These are phyloP conservation scores for Agrotis puta DNA, from an alignment of 2,888 invertebrate species.

Conservation along the genomic window DNA sequence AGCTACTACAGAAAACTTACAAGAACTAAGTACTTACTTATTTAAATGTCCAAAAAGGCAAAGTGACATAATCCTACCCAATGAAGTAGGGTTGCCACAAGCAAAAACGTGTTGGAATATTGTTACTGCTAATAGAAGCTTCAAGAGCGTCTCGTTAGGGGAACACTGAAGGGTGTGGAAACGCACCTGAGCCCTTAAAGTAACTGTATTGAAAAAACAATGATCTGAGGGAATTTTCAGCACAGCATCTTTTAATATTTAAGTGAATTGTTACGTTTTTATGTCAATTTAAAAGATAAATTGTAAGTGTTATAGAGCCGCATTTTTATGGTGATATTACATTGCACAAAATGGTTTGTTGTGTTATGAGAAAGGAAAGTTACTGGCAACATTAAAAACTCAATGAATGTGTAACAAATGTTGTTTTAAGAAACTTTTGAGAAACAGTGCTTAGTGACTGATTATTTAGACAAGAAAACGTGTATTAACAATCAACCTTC, in stretches of 20 bases:
- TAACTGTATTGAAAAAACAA: constrained; percentile 60
- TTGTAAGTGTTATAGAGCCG: not conserved
- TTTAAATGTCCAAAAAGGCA: constrained; percentile 1
- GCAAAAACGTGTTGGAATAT: constrained; percentile 73
- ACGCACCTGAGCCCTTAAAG: constrained; percentile 60
- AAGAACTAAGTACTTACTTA: not conserved
- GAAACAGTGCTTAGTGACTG: too few species aligned
- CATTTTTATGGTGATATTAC: not conserved
- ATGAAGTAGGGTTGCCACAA: constrained; percentile 53
- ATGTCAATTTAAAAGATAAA: not conserved
- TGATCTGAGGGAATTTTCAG: constrained; percentile 36
- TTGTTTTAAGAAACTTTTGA: too few species aligned
- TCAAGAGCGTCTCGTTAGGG: constrained; percentile 54
- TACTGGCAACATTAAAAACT: not conserved
- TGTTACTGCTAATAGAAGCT: constrained; percentile 73
- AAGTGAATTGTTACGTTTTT: not conserved
- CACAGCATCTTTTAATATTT: constrained; percentile 5
- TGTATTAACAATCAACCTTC: too few species aligned
- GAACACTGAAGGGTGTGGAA: constrained; percentile 46
- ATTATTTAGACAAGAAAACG: too few species aligned
- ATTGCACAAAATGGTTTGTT: not conserved
- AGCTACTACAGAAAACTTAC: not conserved
- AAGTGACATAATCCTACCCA: constrained; percentile 58
- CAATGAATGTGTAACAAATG: not conserved
- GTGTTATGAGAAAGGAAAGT: not conserved